These are phyloP conservation scores for Melanitta fusca DNA, from an alignment of 2,797 vertebrate genomes.

Conservation along the genomic window DNA sequence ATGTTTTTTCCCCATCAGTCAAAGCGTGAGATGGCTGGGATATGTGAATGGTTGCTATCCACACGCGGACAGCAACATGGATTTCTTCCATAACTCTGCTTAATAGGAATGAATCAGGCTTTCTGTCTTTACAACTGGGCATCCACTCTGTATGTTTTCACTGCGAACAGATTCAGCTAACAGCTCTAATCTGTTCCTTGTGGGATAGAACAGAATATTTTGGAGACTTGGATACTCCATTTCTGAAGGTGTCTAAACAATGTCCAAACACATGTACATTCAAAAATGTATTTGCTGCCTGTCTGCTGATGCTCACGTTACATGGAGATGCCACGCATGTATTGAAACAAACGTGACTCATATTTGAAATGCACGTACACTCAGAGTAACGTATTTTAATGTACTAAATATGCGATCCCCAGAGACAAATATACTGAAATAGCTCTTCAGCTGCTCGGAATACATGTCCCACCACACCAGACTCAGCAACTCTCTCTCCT, in stretches of 20 bases:
- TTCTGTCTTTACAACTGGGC: conserved; percentile 23
- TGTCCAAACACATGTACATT: not conserved
- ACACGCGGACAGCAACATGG: not conserved
- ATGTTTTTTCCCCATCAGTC: not conserved
- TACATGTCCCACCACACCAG: not conserved
- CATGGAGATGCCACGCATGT: not conserved
- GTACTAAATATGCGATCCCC: not conserved
- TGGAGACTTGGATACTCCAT: not conserved
- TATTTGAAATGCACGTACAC: not conserved
- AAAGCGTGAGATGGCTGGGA: not conserved
- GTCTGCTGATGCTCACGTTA: not conserved
- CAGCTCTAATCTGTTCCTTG: conserved; percentile 20
- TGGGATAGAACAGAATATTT: conserved; percentile 11
- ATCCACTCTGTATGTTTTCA: not conserved
- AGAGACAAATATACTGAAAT: conserved; percentile 1
- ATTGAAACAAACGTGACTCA: not conserved
- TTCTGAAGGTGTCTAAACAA: conserved; percentile 30
- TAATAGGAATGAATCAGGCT: not conserved
- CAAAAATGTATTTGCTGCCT: not conserved
- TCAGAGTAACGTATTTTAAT: not conserved
- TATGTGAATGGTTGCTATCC: not conserved
- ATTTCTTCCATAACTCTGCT: conserved; percentile 28
- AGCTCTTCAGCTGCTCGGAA: not conserved
- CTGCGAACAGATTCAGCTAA: conserved; percentile 5
- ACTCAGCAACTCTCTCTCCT: not conserved